Evolutionary conservation across 1,140 invertebrate species (phyloP).

Genomic region (Drosophila tropicalis): DNA sequence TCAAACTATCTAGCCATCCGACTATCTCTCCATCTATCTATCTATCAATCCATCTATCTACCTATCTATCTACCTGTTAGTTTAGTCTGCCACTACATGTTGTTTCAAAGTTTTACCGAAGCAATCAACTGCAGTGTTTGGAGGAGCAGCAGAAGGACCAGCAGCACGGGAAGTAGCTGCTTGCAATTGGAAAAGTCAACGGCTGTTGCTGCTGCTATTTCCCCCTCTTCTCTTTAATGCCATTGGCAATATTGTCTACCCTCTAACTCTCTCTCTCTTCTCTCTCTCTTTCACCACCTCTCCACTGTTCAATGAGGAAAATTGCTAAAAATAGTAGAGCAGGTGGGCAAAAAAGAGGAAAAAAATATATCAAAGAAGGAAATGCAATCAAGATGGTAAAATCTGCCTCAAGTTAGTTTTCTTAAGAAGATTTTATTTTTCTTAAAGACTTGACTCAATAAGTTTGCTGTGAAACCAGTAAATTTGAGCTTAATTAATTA

Average conservation of each 20-base stretch:
- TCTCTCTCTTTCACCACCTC: neutral
- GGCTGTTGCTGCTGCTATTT: conserved; percentile 19
- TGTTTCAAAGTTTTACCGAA: conserved; percentile 55
- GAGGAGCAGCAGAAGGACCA: neutral
- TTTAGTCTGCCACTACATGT: conserved; percentile 42
- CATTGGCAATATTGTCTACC: conserved; percentile 42
- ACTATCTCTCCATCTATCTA: conserved; percentile 15
- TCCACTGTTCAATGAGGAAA: conserved; percentile 26
- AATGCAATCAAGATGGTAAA: conserved; percentile 52
- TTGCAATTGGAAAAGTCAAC: conserved; percentile 57
- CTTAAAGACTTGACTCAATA: conserved; percentile 2
- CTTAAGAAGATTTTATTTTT: conserved; percentile 19
- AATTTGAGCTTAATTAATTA: conserved; percentile 3
- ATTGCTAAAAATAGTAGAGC: conserved; percentile 43
- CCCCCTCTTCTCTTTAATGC: conserved; percentile 34
- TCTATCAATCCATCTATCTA: conserved; percentile 9
- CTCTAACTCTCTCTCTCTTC: neutral
- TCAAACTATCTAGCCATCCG: neutral
- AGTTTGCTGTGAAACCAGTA: neutral
- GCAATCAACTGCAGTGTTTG: conserved; percentile 36
- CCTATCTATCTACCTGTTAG: conserved; percentile 29
- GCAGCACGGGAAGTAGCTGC: conserved; percentile 1
- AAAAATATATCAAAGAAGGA: conserved; percentile 16
- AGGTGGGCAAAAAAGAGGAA: conserved; percentile 8
- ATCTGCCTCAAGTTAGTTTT: conserved; percentile 8